Evolutionary conservation across 2,113 vertebrate species (phyloP).

Genomic region (Melierax canorus): DNA sequence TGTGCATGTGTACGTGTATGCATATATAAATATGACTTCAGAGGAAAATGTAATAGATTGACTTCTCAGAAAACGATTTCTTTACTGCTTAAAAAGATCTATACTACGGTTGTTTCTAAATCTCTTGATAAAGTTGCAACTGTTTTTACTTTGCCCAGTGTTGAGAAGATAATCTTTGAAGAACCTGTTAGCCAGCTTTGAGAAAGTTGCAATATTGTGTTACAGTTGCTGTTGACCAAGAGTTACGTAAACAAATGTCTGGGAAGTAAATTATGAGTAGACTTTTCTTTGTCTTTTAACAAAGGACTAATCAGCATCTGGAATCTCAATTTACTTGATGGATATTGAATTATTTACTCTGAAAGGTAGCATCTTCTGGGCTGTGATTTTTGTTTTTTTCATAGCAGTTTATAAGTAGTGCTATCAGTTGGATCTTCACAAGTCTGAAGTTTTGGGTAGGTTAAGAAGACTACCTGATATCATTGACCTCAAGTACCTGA

Average conservation of each 20-base stretch:
- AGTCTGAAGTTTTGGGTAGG: background rate
- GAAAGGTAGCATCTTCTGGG: background rate
- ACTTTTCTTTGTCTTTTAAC: background rate
- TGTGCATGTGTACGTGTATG: fast-evolving
- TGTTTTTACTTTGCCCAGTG: background rate
- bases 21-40: background rate
- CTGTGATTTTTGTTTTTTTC: background rate
- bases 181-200: background rate
- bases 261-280: background rate
- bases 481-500: background rate
- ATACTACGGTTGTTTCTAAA: background rate
- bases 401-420: background rate
- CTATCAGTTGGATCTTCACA: background rate
- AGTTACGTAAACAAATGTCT: background rate
- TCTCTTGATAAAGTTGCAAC: background rate
- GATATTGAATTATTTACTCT: background rate
- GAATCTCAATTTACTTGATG: background rate
- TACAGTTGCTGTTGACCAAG: background rate
- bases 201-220: background rate
- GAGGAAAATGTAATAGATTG: background rate
- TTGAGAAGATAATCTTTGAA: background rate
- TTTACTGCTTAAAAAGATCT: background rate
- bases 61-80: background rate
- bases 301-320: background rate
- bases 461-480: background rate